Base-by-base conservation (phyloP, 2,797 vertebrate genomes). In the Phaenicophaeus curvirostris region DNA sequence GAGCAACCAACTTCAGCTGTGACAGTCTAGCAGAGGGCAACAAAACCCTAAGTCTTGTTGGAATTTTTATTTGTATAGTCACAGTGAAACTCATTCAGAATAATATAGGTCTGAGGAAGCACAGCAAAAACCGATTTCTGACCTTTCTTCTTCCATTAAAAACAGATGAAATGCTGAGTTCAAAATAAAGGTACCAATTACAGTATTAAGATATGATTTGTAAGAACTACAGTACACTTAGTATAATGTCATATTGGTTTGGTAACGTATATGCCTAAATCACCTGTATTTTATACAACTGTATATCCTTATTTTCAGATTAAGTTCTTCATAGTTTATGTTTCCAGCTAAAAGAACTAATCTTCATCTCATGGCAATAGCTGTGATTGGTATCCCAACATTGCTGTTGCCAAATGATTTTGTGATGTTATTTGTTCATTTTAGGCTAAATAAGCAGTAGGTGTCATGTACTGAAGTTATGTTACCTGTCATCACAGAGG, bases 401-500 rank as follows among this genome's bases (percentile, higher is more conserved):
- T 18, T 66, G 66, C 65, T 68, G n/a, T 69, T 92, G 72, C 55
- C 48, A 84, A 94, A 84, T 27, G 46, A 63, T 83, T 89, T 87
- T 66, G 51, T 46, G 51, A 69, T 75, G 55, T 35, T 89, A 65
- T 28, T 65, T 0, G 0, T 58, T 89, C 65, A 3, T 42, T 61
- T 75, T 92, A 76, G 89, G 46, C 66, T 85, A 78, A 86, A 92
- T 84, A 85, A 93, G 39, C 79, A 51, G 81, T 33, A 81, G 84
- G 66, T 93, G 13, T 68, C 59, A 39, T 30, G 35, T 46, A 37
- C 68, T 42, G 50, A 77, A 82, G 46, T 83, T 69, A 27, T 41
- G 87, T 41, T 33, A 53, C 7, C 15, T 39, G 46, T 66, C 66
- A 61, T 72, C 11, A 3, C 57, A 33, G 72, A 71, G 57, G 51